Evolutionary conservation across 1,140 invertebrate species (phyloP).

Genomic region (Drosophila pruinosa): DNA sequence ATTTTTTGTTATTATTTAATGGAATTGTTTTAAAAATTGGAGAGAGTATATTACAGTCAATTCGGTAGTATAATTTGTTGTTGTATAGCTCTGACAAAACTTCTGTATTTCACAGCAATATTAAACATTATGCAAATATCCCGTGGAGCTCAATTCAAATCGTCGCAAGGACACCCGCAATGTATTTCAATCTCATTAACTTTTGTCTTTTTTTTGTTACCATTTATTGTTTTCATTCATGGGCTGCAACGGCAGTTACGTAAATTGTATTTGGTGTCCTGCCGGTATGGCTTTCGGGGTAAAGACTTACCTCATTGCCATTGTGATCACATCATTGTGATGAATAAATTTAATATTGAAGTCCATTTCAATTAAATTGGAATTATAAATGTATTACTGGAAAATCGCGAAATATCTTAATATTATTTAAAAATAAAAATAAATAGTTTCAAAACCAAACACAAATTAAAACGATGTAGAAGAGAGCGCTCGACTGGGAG

Average conservation of each 20-base stretch:
- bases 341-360: too few species aligned
- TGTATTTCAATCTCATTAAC: constrained; percentile 79
- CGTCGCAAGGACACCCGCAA: constrained; percentile 54
- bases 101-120: neutral
- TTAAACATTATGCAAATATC: constrained; percentile 25
- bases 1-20: too few species aligned
- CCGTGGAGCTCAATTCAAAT: constrained; percentile 46
- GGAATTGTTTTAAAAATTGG: too few species aligned
- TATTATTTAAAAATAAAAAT: too few species aligned
- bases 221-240: constrained; percentile 21
- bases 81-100: neutral
- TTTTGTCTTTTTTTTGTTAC: constrained; percentile 48
- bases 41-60: neutral
- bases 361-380: too few species aligned
- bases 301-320: neutral
- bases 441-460: too few species aligned
- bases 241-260: constrained; percentile 46
- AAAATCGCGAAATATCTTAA: too few species aligned
- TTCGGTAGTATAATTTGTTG: neutral
- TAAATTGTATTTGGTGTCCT: constrained; percentile 62
- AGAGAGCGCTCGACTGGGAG: too few species aligned
- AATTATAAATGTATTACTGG: too few species aligned
- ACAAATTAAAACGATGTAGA: too few species aligned
- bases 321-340: too few species aligned
- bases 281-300: constrained; percentile 20